Percentiles rank a stretch among this genome's conserved stretches.
These are phyloP conservation scores for Volucella zonaria DNA, from an alignment of 2,888 invertebrate genomes.

Conservation along the genomic window DNA sequence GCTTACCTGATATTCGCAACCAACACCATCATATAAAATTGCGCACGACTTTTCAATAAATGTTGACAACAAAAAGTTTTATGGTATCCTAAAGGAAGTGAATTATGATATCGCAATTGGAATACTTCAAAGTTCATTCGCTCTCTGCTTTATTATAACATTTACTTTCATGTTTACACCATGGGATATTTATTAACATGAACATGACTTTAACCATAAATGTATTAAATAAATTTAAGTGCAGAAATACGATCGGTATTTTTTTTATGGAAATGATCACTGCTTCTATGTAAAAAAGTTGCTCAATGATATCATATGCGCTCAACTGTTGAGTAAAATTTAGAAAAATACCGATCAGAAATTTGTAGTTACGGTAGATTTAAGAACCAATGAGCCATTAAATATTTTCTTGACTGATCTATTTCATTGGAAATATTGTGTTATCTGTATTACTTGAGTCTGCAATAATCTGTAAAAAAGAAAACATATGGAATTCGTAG, in stretches of 20 bases:
- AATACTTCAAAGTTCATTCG: constrained; percentile 55
- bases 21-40: constrained; percentile 79
- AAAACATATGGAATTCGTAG: too few species aligned
- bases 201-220: neutral
- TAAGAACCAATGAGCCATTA: too few species aligned
- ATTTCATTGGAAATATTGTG: too few species aligned
- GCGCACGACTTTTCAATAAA: constrained; percentile 83
- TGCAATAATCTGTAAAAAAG: too few species aligned
- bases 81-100: constrained; percentile 83
- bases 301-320: too few species aligned
- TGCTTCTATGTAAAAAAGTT: too few species aligned
- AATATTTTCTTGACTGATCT: too few species aligned
- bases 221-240: neutral
- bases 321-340: too few species aligned
- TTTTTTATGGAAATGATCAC: too few species aligned
- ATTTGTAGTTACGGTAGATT: too few species aligned
- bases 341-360: too few species aligned
- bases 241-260: neutral
- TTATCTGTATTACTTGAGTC: too few species aligned
- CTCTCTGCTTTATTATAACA: constrained; percentile 27
- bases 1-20: constrained; percentile 54
- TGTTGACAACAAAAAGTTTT: constrained; percentile 82
- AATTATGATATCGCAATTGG: constrained; percentile 80
- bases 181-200: constrained; percentile 25
- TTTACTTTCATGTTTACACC: constrained; percentile 10